Base-by-base conservation (phyloP, 2,797 vertebrate species). In the Thalassophryne amazonica region DNA sequence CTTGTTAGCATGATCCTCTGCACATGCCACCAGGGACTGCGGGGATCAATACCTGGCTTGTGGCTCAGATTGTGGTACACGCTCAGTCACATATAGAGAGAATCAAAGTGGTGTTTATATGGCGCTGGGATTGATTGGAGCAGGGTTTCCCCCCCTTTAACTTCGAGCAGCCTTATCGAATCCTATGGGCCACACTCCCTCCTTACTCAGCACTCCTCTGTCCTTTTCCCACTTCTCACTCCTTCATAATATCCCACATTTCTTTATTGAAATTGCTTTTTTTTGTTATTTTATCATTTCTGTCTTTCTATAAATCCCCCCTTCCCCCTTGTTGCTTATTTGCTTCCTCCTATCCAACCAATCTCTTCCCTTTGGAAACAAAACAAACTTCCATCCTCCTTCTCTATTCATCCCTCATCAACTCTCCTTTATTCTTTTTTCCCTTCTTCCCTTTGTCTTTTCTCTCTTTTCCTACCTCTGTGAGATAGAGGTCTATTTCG, bases 11-110 rank as follows among this genome's bases (percentile, higher is more conserved):
- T 75, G 73, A 84, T 74, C 73, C 69, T 69, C 81, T 53, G 60
- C 75, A 60, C 69, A 73, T 66, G 61, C 62, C 81, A 78, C 70
- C 5, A 6, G 69, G 59, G 74, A 64, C 59, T 10, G 3, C 23
- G 27, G 35, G 45, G 80, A 84, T 87, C 85, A 79, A 87, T 87
- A 87, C 66, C 60, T 75, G 69, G 72, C 75, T 73, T 16, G 9
- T 61, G 61, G 48, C 52, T 76, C 46, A 2, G 20, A 60, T 79
- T 64, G 49, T 75, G 67, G 52, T 40, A 21, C 38, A 23, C 38
- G 16, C 49, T 11, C 31, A 25, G 22, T 11, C 28, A 33, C 15
- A 13, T 32, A 20, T 51, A 39, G 47, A 51, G 23, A 34, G 35
- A 49, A 21, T 60, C 30, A 20, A 6, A 24, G 35, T 20, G 36